Base-by-base conservation (phyloP, 2,888 invertebrate genomes). In the Camponotus fellah region DNA sequence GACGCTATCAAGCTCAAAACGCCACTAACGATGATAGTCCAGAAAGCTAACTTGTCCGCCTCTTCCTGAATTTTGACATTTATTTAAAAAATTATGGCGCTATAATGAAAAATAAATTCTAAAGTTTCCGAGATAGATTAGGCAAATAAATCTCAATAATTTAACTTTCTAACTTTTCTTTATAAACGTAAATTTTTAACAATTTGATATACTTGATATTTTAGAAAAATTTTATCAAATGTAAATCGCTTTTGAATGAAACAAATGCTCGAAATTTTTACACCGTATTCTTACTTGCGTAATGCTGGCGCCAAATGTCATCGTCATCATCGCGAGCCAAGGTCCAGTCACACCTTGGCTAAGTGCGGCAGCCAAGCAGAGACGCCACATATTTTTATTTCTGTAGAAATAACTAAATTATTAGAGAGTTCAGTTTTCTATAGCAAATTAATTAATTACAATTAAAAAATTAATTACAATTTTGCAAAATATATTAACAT, bases 21-120 rank as follows among this genome's bases (percentile, higher is more conserved):
- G 74, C 92, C 91, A 69, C 93, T 91, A 32, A 89, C 86, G 37
- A 93, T 84, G n/a, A 93, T 89, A n/a, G 93, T 92, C 93, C 93
- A 93, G 68, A 93, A 92, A 62, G 92, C 93, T 37, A 93, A 83
- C 40, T 87, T 91, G 60, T 93, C 93, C 3, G 92, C 92, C 87
- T 93, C 93, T 12, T 85, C 85, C 93, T 93, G 26, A 53, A 53
- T 53, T 53, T 53, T 53, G 8, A 53, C 8, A 26, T 26, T 53
- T 46, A 46, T 53, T 46, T n/a, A n/a, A 49, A 34, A 53, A 32
- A 21, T 49, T 26, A 5, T 17, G 3, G 3, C 21, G 17, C 46
- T 5, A 49, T 49, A 6, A 0, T 26, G 12, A 43, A n/a, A 43
- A 5, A 40, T n/a, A n/a, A 17, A 8, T 8, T 62, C 14, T 34